Base-by-base conservation (phyloP, 2,113 vertebrate species). In the Octodon degus region DNA sequence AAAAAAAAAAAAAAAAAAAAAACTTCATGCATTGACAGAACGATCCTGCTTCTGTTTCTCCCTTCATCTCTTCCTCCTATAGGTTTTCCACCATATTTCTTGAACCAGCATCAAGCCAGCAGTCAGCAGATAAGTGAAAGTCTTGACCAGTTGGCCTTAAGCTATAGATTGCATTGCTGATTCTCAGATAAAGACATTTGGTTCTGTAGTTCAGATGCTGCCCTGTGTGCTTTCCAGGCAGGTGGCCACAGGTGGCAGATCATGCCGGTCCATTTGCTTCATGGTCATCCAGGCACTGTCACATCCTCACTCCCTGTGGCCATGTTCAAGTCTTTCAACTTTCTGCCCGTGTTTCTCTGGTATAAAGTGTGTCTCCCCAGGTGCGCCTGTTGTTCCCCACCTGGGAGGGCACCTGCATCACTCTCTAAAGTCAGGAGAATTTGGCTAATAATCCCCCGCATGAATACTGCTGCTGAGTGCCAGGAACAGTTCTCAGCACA, bases 11-110 rank as follows among this genome's bases (percentile, higher is more conserved):
- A 5, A 43, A 43, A 43, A 5, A 43, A 43, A 43, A 53, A 84
- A 91, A 47, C 70, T 87, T 7, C 40, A 43, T 25, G 2, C 14
- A 37, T 40, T 91, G 92, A 84, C 34, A 76, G 47, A 93, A 86
- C 32, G 70, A n/a, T 90, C 22, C 6, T 1, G 93, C 77, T 50
- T 86, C 77, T 55, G 90, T 32, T 9, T 79, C 43, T 67, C 67
- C 47, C 85, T 76, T 85, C 11, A 60, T 95, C 50, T 92, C 32
- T 93, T 92, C 83, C 34, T 90, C 47, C 22, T 55, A 1, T 85
- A 50, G 40, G 6, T 90, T 96, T 95, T 90, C n/a, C 13, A 74
- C 81, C 32, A 70, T 86, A 53, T 63, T 97, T 68, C 50, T 74
- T 89, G 67, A 86, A 68, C 32, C 50, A n/a, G 37, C 74, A 12